These are phyloP conservation scores for Gymnarchus niloticus DNA, from an alignment of 2,113 vertebrate genomes.

Conservation along the genomic window DNA sequence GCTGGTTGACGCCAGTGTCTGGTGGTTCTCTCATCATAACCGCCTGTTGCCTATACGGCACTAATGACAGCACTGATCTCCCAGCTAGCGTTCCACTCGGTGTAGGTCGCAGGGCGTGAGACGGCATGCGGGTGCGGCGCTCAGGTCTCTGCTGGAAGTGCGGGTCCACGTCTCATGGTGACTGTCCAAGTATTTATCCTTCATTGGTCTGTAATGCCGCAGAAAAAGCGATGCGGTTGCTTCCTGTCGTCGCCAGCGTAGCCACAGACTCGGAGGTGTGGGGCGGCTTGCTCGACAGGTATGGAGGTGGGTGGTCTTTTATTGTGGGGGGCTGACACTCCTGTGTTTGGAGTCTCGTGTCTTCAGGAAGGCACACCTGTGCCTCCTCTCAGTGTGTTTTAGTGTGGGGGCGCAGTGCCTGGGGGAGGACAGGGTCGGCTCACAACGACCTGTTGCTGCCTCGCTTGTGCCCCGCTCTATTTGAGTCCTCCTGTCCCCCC, in stretches of 20 bases:
- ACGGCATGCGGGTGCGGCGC: not conserved
- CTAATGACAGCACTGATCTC: not conserved
- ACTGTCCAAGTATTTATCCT: not conserved
- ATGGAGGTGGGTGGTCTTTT: not conserved
- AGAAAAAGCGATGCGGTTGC: not conserved
- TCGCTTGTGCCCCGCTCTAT: constrained; percentile 49
- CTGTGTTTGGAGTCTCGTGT: not conserved
- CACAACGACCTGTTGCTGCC: constrained; percentile 66
- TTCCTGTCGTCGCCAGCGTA: not conserved
- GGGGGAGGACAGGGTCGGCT: constrained; percentile 30
- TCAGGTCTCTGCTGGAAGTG: not conserved
- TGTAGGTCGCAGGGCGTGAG: not conserved
- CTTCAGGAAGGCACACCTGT: constrained; percentile 3
- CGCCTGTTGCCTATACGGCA: not conserved
- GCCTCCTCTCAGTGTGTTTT: not conserved
- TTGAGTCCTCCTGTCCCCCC: constrained; percentile 41
- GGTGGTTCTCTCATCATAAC: not conserved
- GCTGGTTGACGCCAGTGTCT: not conserved
- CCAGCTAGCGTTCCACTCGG: not conserved
- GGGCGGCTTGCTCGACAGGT: not conserved
- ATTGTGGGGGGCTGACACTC: not conserved
- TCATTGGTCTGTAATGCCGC: not conserved
- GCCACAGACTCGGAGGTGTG: not conserved
- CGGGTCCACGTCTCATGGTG: not conserved
- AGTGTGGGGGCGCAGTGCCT: not conserved